Evolutionary conservation across 23 tunicate species (phyloP).

Genomic region (Halocynthia roretzi): DNA sequence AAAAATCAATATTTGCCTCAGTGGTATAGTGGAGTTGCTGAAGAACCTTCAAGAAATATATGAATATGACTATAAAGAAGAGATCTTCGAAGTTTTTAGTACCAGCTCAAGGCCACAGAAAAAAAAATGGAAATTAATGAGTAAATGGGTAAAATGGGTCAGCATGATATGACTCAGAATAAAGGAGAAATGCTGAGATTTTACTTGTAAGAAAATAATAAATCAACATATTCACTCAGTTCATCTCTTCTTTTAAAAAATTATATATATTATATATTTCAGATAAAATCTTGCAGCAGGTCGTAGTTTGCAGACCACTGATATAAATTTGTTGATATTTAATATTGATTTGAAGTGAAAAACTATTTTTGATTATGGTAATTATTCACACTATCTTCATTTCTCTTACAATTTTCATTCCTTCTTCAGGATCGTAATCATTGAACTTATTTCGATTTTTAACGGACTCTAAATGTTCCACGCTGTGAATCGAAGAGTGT

Average conservation of each 20-base stretch:
- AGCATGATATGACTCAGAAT: too few species aligned
- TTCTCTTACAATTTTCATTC: constrained; percentile 16
- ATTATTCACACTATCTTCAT: too few species aligned
- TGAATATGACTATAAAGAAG: neutral
- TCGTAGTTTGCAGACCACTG: neutral
- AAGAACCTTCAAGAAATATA: constrained; percentile 1
- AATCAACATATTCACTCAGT: too few species aligned
- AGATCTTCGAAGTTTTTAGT: too few species aligned
- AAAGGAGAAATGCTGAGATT: too few species aligned
- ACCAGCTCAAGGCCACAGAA: neutral
- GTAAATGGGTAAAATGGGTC: too few species aligned
- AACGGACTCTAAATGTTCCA: constrained; percentile 10
- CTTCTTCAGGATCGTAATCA: constrained; percentile 10
- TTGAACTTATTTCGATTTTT: constrained; percentile 1
- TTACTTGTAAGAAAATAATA: too few species aligned
- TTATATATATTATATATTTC: too few species aligned
- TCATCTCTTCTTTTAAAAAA: too few species aligned
- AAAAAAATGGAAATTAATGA: too few species aligned
- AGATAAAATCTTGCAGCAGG: too few species aligned
- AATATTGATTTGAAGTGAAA: neutral
- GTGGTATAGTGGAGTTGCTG: neutral
- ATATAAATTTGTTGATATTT: neutral
- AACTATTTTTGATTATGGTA: too few species aligned
- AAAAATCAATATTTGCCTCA: neutral
- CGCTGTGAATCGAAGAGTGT: neutral